Evolutionary conservation across 2,888 invertebrate species (phyloP), one percentile per base, ranked within the genome.

Genomic region (Cheiracanthium punctorium): DNA sequence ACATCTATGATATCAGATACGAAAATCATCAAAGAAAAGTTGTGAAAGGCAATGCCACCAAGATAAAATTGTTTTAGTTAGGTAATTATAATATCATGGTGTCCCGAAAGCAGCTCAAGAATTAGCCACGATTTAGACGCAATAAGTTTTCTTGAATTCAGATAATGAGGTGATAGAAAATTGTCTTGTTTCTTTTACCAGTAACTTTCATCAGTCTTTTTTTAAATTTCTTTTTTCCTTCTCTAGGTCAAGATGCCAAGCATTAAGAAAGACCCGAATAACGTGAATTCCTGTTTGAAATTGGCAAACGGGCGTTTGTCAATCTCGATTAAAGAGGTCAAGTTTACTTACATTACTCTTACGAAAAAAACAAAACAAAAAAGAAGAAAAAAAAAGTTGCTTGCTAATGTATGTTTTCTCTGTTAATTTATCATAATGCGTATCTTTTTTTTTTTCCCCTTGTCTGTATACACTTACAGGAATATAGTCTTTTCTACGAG

Each of bases 171-270:
- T 58, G 24, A 24, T 58, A 58, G 24, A 58, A 24, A 58, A n/a
- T 58, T 24, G 24, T 24, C 24, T 58, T 58, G 4, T 58, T 24
- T 17, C 4, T 58, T 58, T 58, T 58, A 12, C 58, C 58, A 58
- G 17, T 58, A 24, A 20, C 24, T 58, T 58, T 58, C 58, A 24
- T 58, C 58, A 58, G 58, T 24, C 24, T 17, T 24, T 58, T 58
- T 58, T 24, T 58, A n/a, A n/a, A n/a, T n/a, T n/a, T 24, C 24
- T 17, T 24, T 58, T 58, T 58, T 24, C 24, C 12, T 58, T 58
- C 24, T 58, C 58, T 58, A 58, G 58, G 58, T 58, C 58, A 58
- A 58, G 58, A 58, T 58, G 58, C 24, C 58, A 58, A 24, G 58
- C 58, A 58, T 58, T 58, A 24, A 58, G 58, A 58, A 58, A 58